Conservation (phyloP, 2,113 vertebrate species). For the Crotophaga sulcirostris region DNA sequence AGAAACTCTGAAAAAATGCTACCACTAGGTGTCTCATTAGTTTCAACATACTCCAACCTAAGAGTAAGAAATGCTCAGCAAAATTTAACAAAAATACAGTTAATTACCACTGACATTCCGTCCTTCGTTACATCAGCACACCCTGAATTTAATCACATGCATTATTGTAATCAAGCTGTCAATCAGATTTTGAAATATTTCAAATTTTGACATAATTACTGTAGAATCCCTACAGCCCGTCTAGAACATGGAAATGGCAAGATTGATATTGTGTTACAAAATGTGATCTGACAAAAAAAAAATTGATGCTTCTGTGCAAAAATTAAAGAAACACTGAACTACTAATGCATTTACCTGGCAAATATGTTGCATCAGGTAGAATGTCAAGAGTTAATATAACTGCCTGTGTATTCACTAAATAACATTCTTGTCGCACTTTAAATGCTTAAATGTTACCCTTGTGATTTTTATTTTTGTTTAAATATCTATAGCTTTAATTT, state of each 20-base stretch:
- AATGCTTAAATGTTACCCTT: background rate
- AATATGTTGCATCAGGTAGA: background rate
- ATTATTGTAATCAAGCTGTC: constrained; percentile 79
- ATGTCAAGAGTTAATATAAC: constrained; percentile 11
- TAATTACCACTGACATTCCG: constrained; percentile 73
- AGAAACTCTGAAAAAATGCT: background rate
- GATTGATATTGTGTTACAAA: constrained; percentile 71
- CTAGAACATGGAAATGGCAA: constrained; percentile 70
- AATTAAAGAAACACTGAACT: constrained; percentile 32
- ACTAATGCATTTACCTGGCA: constrained; percentile 7
- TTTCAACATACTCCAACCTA: background rate
- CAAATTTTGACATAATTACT: constrained; percentile 77
- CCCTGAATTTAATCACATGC: constrained; percentile 72
- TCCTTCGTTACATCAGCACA: constrained; percentile 57
- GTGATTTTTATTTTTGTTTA: constrained; percentile 18
- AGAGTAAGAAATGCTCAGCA: constrained; percentile 18
- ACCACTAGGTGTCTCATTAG: constrained; percentile 61
- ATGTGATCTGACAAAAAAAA: constrained; percentile 67
- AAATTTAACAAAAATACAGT: constrained; percentile 70
- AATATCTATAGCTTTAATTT: constrained; percentile 35
- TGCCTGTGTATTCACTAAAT: background rate
- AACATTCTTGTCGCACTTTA: background rate
- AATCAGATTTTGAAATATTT: constrained; percentile 77
- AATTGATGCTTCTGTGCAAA: constrained; percentile 12
- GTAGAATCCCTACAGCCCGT: constrained; percentile 65